Evolutionary conservation across 2,113 vertebrate genomes (phyloP), one percentile per base, ranked within the genome.

Genomic region (Columbina picui): DNA sequence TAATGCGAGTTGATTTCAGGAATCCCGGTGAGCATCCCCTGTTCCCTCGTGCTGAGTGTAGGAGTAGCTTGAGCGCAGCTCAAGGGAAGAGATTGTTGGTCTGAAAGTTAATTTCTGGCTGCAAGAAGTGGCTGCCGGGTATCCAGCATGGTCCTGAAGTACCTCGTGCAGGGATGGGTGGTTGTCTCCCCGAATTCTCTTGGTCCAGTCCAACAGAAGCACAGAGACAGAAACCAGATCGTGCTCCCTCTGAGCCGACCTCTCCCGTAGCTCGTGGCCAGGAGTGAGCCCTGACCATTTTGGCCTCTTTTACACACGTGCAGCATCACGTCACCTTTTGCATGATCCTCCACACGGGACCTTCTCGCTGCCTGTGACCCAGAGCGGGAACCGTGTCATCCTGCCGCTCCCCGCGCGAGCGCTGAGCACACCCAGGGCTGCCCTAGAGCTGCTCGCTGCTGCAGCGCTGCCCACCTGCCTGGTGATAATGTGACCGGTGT

Each of bases 241-340:
- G 1, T 39, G 45, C 59, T 84, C 10, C n/a, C 70, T 69, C 36
- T 34, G 56, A 77, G 76, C 55, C 52, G 71, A 47, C 50, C 34
- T 89, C 56, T 85, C 19, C n/a, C 16, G 9, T 30, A 83, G 21
- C 21, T 60, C 36, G 26, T 52, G 18, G 60, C 50, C 47, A 78
- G 14, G 47, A 30, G 12, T 53, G 38, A 85, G 73, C 64, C 43
- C 63, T 45, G 49, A 61, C 59, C 34, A 17, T 95, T 94, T 76
- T 73, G 84, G 92, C 94, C 87, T 94, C 69, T 90, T 90, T 55
- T 96, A 95, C 94, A 96, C 95, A 94, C 30, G 2, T 74, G 27
- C 87, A 78, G 84, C 80, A 60, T 86, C 55, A 7, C 22, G 38
- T 85, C 65, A 85, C 81, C 55, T 69, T 60, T 34, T 79, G 63